A percentile compares a stretch with the other conserved stretches of the same genome.
Evolutionary conservation across 2,797 vertebrate species (phyloP).

Genomic region (Varecia variegata): DNA sequence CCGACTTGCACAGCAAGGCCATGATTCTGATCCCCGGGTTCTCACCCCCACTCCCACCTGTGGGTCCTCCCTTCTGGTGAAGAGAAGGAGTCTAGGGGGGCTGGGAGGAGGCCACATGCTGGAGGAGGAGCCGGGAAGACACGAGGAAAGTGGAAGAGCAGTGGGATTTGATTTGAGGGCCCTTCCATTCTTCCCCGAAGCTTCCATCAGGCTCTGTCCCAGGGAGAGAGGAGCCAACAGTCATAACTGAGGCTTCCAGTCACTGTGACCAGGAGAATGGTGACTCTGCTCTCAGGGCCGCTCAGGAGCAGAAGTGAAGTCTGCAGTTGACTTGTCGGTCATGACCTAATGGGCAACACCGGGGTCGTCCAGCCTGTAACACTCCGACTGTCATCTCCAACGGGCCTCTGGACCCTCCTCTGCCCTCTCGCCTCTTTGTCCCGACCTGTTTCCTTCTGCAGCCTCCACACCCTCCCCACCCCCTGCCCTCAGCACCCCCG

Average conservation of each 20-base stretch:
- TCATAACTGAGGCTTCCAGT: not conserved
- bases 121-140: not conserved
- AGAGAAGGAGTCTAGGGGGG: not conserved
- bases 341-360: not conserved
- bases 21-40: conserved; percentile 65
- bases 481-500: not conserved
- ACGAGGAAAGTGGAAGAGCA: not conserved
- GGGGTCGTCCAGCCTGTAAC: not conserved
- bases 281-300: not conserved
- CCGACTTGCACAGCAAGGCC: conserved; percentile 89
- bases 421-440: not conserved
- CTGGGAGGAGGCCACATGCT: not conserved
- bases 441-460: not conserved
- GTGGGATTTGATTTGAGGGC: not conserved
- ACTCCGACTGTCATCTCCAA: not conserved
- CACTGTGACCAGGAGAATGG: not conserved
- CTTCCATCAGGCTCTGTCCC: not conserved
- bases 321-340: not conserved
- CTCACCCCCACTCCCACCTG: not conserved
- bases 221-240: not conserved
- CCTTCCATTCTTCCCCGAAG: not conserved
- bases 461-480: not conserved
- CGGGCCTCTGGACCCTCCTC: not conserved
- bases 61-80: not conserved
- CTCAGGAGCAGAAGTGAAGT: not conserved